These are phyloP conservation scores for Otis tarda DNA, from an alignment of 2,113 vertebrate species.

Conservation along the genomic window DNA sequence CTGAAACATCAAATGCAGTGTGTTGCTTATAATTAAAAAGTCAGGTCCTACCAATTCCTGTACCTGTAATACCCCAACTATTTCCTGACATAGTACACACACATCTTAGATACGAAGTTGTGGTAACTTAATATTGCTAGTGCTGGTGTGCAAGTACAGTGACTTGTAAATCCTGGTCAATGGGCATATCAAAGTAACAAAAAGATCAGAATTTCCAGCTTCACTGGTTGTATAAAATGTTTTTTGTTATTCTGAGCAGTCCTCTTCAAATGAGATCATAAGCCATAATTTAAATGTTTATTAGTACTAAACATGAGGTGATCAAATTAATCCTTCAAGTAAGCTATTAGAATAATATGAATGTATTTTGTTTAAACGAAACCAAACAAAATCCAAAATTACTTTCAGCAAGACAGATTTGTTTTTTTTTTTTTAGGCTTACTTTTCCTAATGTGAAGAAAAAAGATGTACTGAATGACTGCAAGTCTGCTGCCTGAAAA, in stretches of 20 bases:
- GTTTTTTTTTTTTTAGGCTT: neutral
- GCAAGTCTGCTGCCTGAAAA: slow-evolving; percentile 29
- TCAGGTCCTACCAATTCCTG: neutral
- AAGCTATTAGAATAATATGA: neutral
- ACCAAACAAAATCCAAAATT: neutral
- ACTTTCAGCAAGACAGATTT: neutral
- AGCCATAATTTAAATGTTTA: neutral
- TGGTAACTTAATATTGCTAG: neutral
- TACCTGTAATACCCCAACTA: neutral
- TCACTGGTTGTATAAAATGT: neutral
- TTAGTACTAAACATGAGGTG: neutral
- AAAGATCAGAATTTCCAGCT: accelerated
- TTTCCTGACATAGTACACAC: neutral
- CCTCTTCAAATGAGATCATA: neutral
- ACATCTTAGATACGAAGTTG: neutral
- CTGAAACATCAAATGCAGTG: neutral
- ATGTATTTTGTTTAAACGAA: neutral
- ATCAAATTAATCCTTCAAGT: neutral
- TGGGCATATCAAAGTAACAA: neutral
- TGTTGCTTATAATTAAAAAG: neutral
- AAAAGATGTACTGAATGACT: neutral
- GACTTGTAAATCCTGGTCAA: neutral
- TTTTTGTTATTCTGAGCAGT: neutral
- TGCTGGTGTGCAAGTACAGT: neutral
- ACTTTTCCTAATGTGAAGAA: neutral